Percentiles rank a stretch among this genome's conserved stretches.
phyloP scores from a whole-genome alignment of 2,888 invertebrate species.

The Cyaniris semiargus region DNA sequence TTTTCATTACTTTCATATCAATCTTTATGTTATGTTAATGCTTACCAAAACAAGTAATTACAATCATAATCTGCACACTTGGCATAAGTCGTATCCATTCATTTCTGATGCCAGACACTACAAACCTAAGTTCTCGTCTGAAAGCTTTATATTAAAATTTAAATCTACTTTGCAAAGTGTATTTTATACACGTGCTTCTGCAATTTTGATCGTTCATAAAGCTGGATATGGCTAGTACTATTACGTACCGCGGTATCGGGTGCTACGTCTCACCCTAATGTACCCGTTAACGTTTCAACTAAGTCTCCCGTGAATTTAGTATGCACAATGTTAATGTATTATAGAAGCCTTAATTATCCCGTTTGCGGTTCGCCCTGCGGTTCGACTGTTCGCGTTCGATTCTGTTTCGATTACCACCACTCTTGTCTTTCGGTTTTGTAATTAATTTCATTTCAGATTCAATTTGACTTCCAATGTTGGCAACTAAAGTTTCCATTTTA shows the following conservation, averaged over 20 bases:
- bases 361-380: constrained; percentile 68
- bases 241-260: constrained; percentile 76
- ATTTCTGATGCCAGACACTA: constrained; percentile 71
- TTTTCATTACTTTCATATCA: no score
- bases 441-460: constrained; percentile 33
- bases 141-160: constrained; percentile 80
- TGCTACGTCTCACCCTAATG: constrained; percentile 68
- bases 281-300: constrained; percentile 65
- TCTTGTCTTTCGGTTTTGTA: constrained; percentile 32
- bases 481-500: not conserved
- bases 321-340: constrained; percentile 75
- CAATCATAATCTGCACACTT: not conserved
- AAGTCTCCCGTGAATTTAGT: constrained; percentile 70
- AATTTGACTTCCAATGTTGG: not conserved
- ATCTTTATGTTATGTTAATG: no score
- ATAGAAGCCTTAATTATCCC: constrained; percentile 75
- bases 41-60: not conserved
- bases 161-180: constrained; percentile 81
- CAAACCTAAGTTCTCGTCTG: constrained; percentile 63
- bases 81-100: constrained; percentile 57
- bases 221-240: constrained; percentile 75
- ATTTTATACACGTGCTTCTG: constrained; percentile 79
- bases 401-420: constrained; percentile 46
- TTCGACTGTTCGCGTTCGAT: constrained; percentile 58
- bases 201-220: constrained; percentile 81